These are phyloP conservation scores for Mastacembelus armatus DNA, from an alignment of 2,797 vertebrate genomes.

Conservation along the genomic window DNA sequence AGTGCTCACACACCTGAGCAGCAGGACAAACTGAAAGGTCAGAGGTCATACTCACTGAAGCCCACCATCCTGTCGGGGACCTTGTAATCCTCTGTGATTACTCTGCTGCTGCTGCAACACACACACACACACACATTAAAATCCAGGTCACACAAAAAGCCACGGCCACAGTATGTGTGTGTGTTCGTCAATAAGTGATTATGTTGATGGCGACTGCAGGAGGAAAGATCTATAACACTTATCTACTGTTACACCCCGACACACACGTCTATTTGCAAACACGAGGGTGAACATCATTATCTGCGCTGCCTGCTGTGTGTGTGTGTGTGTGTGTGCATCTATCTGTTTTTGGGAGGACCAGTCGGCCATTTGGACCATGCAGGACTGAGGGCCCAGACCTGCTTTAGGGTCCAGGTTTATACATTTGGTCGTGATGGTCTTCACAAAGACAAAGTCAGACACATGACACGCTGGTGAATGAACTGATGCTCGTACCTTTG, in stretches of 20 bases:
- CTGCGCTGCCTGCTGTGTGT: slow-evolving; percentile 13
- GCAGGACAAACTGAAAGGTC: slow-evolving; percentile 12
- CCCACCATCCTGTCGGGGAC: slow-evolving; percentile 98
- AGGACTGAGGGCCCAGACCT: no score
- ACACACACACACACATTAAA: slow-evolving; percentile 35
- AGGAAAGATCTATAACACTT: slow-evolving; percentile 59
- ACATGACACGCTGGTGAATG: slow-evolving; percentile 1
- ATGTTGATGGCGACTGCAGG: slow-evolving; percentile 38
- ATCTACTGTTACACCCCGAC: slow-evolving; percentile 1
- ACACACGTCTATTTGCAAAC: slow-evolving; percentile 49
- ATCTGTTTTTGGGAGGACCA: neutral
- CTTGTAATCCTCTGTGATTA: slow-evolving; percentile 96
- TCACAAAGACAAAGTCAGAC: no score
- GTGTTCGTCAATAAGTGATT: slow-evolving; percentile 55
- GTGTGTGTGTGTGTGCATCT: slow-evolving; percentile 11
- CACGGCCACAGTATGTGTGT: neutral
- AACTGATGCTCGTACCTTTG: slow-evolving; percentile 88
- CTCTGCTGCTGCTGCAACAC: slow-evolving; percentile 85
- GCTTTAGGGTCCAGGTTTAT: no score
- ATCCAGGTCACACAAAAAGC: slow-evolving; percentile 1
- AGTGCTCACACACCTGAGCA: neutral
- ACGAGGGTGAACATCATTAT: slow-evolving; percentile 26
- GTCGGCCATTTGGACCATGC: no score
- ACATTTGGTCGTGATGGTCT: no score
- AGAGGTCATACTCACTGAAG: slow-evolving; percentile 91